Percentiles rank a stretch among this genome's conserved stretches.
These are phyloP conservation scores for Rhinolophus ferrumequinum DNA, from an alignment of 2,113 vertebrate species.

Conservation along the genomic window DNA sequence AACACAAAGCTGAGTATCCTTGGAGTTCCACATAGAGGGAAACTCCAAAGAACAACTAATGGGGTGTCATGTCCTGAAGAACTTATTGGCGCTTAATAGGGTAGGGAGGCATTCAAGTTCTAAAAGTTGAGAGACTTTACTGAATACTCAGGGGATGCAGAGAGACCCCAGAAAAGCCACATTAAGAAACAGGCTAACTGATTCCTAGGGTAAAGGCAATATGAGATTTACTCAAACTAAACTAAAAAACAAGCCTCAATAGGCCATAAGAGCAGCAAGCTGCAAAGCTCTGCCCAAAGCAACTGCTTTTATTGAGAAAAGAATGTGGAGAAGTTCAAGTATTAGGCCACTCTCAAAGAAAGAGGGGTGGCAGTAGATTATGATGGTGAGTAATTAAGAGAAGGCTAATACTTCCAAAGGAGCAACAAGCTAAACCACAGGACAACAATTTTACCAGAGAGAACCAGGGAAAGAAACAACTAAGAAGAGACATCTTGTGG, in stretches of 20 bases:
- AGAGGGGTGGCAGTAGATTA: not conserved
- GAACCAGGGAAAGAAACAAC: not conserved
- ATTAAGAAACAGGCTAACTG: not conserved
- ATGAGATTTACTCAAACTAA: not conserved
- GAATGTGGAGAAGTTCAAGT: not conserved
- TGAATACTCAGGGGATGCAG: not conserved
- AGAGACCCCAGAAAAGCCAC: not conserved
- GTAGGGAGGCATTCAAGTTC: not conserved
- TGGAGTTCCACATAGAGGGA: not conserved
- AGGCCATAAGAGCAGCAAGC: not conserved
- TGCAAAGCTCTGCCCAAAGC: not conserved
- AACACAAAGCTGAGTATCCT: not conserved
- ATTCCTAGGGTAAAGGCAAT: not conserved
- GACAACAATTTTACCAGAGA: not conserved
- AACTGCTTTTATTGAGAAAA: not conserved
- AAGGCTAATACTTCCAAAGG: not conserved
- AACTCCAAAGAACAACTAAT: not conserved
- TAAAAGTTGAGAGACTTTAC: not conserved
- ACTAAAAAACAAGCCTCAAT: not conserved
- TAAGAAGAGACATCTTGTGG: not conserved
- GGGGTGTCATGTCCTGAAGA: not conserved
- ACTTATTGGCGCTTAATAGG: not conserved
- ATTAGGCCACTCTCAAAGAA: not conserved
- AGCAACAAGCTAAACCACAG: not conserved
- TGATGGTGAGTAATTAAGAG: not conserved